Conservation (phyloP, 2,888 invertebrate genomes). For the Tuberolachnus salignus region DNA sequence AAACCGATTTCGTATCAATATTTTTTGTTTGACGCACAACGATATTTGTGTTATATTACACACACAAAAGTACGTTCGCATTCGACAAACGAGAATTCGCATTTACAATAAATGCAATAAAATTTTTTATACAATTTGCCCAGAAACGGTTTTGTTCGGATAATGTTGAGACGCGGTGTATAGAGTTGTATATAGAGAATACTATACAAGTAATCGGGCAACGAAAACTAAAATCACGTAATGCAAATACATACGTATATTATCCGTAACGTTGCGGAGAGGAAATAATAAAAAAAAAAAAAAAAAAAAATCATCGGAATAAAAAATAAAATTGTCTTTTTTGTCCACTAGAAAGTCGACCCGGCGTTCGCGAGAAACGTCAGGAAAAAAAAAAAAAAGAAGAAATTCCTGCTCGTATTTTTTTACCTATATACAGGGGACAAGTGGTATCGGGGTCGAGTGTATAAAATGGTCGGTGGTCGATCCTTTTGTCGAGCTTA, state of each 20-base stretch:
- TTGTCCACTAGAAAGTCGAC: slow-evolving; percentile 3
- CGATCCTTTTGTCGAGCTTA: not conserved
- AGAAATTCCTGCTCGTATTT: not conserved
- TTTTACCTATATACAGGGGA: not conserved
- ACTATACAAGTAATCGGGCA: too few species aligned
- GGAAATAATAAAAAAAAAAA: not conserved
- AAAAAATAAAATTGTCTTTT: not conserved
- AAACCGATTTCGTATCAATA: too few species aligned
- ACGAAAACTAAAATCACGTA: too few species aligned
- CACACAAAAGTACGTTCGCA: too few species aligned
- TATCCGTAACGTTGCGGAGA: not conserved
- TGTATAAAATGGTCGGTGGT: not conserved
- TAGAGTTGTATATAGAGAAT: too few species aligned
- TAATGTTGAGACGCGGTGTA: too few species aligned
- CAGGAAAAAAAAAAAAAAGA: not conserved
- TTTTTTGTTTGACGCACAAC: too few species aligned
- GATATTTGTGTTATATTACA: too few species aligned
- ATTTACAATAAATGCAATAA: too few species aligned
- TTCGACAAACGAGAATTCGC: too few species aligned
- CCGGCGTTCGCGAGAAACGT: not conserved
- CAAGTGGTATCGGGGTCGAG: slow-evolving; percentile 8
- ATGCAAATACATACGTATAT: not conserved
- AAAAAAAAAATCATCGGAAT: not conserved
- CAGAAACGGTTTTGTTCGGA: too few species aligned
- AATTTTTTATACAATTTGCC: too few species aligned